Percentiles rank a stretch among this genome's conserved stretches.
Evolutionary conservation across 2,113 vertebrate species (phyloP).

Genomic region (Polypterus bichir): DNA sequence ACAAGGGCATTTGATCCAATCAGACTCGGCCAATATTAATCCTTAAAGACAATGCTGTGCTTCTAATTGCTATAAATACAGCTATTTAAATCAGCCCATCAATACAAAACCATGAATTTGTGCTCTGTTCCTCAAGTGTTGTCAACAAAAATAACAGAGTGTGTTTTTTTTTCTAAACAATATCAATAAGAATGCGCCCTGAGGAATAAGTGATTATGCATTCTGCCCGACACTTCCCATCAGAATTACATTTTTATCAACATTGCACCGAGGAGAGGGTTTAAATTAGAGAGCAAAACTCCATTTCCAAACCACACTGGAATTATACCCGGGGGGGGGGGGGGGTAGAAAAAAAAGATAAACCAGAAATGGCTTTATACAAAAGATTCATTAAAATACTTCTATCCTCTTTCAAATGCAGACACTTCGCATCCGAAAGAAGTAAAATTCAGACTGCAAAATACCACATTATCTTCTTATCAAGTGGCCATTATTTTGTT

Average conservation of each 20-base stretch:
- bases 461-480: constrained; percentile 25
- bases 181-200: constrained; percentile 19
- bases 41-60: no score
- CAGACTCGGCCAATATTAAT: no score
- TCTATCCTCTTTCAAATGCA: constrained; percentile 23
- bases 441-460: constrained; percentile 22
- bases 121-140: no score
- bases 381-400: constrained; percentile 33
- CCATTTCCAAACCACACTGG: constrained; percentile 29
- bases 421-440: constrained; percentile 24
- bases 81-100: no score
- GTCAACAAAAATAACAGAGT: no score
- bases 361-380: constrained; percentile 38
- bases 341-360: constrained; percentile 21
- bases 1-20: no score
- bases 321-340: constrained; percentile 20
- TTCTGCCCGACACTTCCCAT: constrained; percentile 22
- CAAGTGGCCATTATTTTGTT: constrained; percentile 24
- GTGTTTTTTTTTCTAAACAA: constrained; percentile 26
- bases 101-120: no score
- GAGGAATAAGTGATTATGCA: constrained; percentile 25
- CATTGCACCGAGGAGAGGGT: constrained; percentile 19
- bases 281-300: constrained; percentile 33
- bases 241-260: constrained; percentile 37
- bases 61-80: no score